Percentiles rank a stretch among this genome's conserved stretches.
Evolutionary conservation across 2,888 invertebrate species (phyloP).

Genomic region (Epinotia ramella): DNA sequence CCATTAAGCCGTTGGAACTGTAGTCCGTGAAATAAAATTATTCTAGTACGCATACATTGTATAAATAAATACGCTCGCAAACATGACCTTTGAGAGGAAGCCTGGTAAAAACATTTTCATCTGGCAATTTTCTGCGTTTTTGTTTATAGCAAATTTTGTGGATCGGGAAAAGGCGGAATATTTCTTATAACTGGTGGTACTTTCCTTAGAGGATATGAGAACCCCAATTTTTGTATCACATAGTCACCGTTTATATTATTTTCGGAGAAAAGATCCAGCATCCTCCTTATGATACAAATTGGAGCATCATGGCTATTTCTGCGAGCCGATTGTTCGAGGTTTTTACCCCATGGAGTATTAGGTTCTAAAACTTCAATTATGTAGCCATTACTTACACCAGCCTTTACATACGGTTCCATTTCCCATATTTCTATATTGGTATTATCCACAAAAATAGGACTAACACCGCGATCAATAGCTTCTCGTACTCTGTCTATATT

Average conservation of each 20-base stretch:
- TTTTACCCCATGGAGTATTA: slow-evolving; percentile 89
- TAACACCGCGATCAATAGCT: slow-evolving; percentile 85
- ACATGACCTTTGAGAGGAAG: no score
- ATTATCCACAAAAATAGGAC: slow-evolving; percentile 95
- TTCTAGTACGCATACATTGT: no score
- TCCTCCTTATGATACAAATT: slow-evolving; percentile 86
- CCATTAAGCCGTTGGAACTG: no score
- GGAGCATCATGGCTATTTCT: slow-evolving; percentile 90
- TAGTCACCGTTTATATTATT: slow-evolving; percentile 72
- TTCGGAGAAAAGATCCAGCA: slow-evolving; percentile 86
- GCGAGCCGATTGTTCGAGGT: slow-evolving; percentile 83
- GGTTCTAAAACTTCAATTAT: slow-evolving; percentile 92
- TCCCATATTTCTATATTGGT: slow-evolving; percentile 94
- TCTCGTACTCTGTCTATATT: slow-evolving; percentile 87
- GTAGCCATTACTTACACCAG: slow-evolving; percentile 90
- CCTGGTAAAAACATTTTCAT: no score
- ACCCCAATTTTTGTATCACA: slow-evolving; percentile 67
- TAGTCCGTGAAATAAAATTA: no score
- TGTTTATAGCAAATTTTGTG: no score
- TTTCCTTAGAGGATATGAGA: slow-evolving; percentile 70
- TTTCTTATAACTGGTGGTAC: slow-evolving; percentile 78
- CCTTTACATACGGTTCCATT: slow-evolving; percentile 90
- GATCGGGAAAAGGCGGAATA: slow-evolving; percentile 50
- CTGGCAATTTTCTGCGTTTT: no score
- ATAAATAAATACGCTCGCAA: no score